Conservation (phyloP, 1,140 invertebrate genomes). For the Drosophila ananassae region DNA sequence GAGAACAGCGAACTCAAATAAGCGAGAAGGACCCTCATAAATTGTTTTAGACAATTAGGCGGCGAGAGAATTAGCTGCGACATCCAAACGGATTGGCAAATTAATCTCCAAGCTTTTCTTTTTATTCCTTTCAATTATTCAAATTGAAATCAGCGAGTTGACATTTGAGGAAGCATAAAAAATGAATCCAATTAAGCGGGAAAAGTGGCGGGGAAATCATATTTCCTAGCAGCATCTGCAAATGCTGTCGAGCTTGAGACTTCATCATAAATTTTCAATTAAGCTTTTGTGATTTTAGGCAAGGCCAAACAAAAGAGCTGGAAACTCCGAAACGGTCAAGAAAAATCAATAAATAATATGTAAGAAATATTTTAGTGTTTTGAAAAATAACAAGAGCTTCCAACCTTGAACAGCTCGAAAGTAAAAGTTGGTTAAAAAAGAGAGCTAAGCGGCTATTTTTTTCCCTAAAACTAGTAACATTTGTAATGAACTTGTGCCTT, state of each 20-base stretch:
- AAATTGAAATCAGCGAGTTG: slow-evolving; percentile 20
- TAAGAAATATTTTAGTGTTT: neutral
- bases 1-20: slow-evolving; percentile 45
- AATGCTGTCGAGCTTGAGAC: neutral
- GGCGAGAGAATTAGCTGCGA: slow-evolving; percentile 26
- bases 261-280: neutral
- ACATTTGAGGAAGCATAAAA: slow-evolving; percentile 23
- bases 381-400: neutral
- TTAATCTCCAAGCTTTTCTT: slow-evolving; percentile 37
- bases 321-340: neutral
- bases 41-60: slow-evolving; percentile 51
- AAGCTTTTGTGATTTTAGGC: slow-evolving; percentile 3
- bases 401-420: too few species aligned
- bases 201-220: slow-evolving; percentile 3
- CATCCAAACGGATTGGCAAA: slow-evolving; percentile 45
- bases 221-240: neutral
- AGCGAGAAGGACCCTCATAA: slow-evolving; percentile 36
- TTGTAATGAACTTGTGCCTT: neutral
- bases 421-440: too few species aligned
- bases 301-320: neutral
- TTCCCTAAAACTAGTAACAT: neutral
- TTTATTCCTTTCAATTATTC: slow-evolving; percentile 60
- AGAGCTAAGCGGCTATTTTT: neutral
- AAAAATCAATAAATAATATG: neutral
- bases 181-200: slow-evolving; percentile 30